Evolutionary conservation across 2,797 vertebrate genomes (phyloP).

Genomic region (Tragopan temminckii): DNA sequence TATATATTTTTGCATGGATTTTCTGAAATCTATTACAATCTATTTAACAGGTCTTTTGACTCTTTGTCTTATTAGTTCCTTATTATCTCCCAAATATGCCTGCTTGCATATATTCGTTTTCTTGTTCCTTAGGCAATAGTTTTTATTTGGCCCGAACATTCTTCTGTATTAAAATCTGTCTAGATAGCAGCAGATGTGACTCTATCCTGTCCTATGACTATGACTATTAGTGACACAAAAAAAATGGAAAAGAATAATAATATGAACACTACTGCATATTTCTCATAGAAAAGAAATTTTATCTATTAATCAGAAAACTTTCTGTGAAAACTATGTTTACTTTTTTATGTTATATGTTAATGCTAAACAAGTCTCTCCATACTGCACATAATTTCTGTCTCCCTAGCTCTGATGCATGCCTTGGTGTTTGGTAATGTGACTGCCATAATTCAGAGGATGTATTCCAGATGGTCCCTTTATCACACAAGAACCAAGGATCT

Average conservation of each 20-base stretch:
- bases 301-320: not conserved
- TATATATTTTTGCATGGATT: not conserved
- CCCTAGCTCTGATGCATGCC: conserved; percentile 94
- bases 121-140: not conserved
- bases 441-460: conserved; percentile 98
- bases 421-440: conserved; percentile 98
- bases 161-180: not conserved
- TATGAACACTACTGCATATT: not conserved
- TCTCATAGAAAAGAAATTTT: not conserved
- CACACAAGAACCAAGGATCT: conserved; percentile 98
- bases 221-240: not conserved
- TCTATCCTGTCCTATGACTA: not conserved
- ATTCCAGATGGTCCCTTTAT: conserved; percentile 97
- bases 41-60: not conserved
- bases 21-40: not conserved
- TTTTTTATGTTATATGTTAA: not conserved
- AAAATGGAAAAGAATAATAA: not conserved
- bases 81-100: not conserved
- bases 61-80: not conserved
- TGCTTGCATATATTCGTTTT: not conserved
- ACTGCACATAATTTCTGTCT: not conserved
- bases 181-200: not conserved
- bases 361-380: not conserved
- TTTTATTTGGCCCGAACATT: not conserved
- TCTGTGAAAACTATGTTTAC: not conserved